Conservation (phyloP, 2,888 invertebrate species). For the Troides oblongomaculatus region DNA sequence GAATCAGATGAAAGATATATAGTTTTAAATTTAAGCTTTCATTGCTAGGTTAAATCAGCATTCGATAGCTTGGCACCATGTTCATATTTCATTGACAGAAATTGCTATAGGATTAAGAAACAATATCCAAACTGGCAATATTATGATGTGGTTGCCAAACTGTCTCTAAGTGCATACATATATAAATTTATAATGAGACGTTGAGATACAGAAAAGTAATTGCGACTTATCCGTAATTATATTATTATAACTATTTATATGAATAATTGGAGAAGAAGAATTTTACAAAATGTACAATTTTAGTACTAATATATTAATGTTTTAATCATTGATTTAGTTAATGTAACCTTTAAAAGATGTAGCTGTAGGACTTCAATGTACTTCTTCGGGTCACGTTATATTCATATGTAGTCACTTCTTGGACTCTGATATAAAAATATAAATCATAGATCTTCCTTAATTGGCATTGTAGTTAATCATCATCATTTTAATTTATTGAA, state of each 20-base stretch:
- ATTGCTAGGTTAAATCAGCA: neutral
- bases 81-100: neutral
- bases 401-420: too few species aligned
- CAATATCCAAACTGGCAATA: neutral
- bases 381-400: too few species aligned
- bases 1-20: neutral
- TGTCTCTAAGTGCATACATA: neutral
- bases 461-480: too few species aligned
- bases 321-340: too few species aligned
- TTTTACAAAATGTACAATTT: too few species aligned
- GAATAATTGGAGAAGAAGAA: too few species aligned
- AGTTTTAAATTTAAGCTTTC: neutral
- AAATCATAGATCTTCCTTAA: too few species aligned
- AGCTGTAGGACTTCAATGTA: too few species aligned
- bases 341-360: too few species aligned
- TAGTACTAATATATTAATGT: too few species aligned
- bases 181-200: neutral
- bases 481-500: too few species aligned
- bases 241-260: neutral
- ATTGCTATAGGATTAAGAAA: neutral
- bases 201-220: neutral
- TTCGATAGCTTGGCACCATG: neutral
- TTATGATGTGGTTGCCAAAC: neutral
- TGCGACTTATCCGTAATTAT: neutral
- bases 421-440: too few species aligned